Evolutionary conservation across 2,797 vertebrate species (phyloP).

Genomic region (Leucoraja ocellata): DNA sequence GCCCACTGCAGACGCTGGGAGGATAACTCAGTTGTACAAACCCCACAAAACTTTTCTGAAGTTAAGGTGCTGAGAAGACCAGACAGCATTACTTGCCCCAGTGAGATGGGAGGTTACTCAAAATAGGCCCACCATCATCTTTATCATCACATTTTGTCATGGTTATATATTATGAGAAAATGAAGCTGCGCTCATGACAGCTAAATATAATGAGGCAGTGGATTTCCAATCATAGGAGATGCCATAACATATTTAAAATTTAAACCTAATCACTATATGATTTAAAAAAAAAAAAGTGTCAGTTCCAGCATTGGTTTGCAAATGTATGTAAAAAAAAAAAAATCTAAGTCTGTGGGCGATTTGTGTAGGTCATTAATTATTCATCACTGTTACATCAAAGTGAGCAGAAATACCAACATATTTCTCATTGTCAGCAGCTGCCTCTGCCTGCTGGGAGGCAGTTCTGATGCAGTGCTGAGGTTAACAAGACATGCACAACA

Average conservation of each 20-base stretch:
- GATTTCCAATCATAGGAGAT: not conserved
- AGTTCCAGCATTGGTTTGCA: not conserved
- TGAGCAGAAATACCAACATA: conserved; percentile 26
- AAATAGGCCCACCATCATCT: not conserved
- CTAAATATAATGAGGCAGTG: not conserved
- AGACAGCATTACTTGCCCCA: not conserved
- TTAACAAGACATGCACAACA: not conserved
- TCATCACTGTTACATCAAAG: conserved; percentile 28
- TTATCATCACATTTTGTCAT: not conserved
- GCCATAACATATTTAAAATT: not conserved
- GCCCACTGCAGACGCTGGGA: too few species aligned
- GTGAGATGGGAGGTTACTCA: not conserved
- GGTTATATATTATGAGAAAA: not conserved
- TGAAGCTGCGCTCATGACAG: not conserved
- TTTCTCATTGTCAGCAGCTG: not conserved
- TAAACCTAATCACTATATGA: not conserved
- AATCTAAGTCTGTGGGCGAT: not conserved
- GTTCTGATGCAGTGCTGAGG: not conserved
- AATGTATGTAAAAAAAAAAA: not conserved
- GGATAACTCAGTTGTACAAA: too few species aligned
- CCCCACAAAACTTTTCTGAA: not conserved
- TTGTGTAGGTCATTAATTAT: conserved; percentile 18
- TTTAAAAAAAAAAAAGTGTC: not conserved
- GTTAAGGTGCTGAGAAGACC: not conserved
- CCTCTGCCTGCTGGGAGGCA: not conserved